These are phyloP conservation scores for Galagoides demidoff DNA, from an alignment of 2,797 vertebrate genomes.

Conservation along the genomic window DNA sequence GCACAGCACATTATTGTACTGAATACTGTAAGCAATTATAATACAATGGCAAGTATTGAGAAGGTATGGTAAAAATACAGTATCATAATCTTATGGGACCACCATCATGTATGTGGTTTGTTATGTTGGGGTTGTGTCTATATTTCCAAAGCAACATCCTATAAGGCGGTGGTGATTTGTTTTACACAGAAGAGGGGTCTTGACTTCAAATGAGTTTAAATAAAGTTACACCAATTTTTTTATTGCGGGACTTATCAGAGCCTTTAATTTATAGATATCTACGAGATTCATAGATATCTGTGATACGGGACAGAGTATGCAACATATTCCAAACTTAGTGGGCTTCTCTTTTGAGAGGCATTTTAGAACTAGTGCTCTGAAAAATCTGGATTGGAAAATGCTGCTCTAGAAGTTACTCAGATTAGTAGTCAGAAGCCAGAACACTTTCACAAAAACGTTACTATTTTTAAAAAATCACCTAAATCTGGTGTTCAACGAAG, in stretches of 20 bases:
- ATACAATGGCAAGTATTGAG: neutral
- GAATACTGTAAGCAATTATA: neutral
- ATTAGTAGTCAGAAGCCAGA: neutral
- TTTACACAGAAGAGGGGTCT: neutral
- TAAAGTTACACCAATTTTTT: neutral
- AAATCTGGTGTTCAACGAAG: neutral
- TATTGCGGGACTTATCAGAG: neutral
- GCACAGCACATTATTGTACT: neutral
- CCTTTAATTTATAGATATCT: neutral
- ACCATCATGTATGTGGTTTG: no score
- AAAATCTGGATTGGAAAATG: neutral
- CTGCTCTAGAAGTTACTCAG: neutral
- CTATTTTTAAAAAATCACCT: neutral
- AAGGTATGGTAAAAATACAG: neutral
- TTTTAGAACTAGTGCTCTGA: neutral
- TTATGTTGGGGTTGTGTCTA: neutral
- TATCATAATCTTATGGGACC: neutral
- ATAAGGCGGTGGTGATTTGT: neutral
- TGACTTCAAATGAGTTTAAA: neutral
- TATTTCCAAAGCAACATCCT: neutral
- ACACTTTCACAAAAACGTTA: neutral
- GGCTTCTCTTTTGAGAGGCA: neutral
- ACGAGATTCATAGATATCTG: neutral
- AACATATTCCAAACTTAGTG: neutral
- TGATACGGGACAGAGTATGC: fast-evolving